Base-by-base conservation (phyloP, 1,140 invertebrate genomes). In the Brevipalpus yothersi region DNA sequence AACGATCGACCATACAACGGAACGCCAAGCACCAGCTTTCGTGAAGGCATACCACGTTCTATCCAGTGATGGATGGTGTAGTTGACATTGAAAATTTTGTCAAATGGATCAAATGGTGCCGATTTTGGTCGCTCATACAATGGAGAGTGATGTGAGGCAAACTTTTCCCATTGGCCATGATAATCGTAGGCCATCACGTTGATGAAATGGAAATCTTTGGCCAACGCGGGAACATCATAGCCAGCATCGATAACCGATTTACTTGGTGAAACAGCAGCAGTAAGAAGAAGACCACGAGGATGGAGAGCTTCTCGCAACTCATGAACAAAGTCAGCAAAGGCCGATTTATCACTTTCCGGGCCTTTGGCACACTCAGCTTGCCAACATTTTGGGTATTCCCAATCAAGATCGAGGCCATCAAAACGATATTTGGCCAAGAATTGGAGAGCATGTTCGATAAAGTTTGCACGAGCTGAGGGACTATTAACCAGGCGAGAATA, bases 101-200 rank as follows among this genome's bases (percentile, higher is more conserved):
- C 9, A 53, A 58, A 60, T 60, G 64, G 40, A 43, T 56, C 53
- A 66, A 57, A 41, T n/a, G 55, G 1, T 19, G 64, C n/a, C 51
- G 60, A 31, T 62, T 45, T 41, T 15, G 64, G 60, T 42, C 67
- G 56, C 12, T 54, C 40, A 17, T 61, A 65, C 11, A 79, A 67
- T 39, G 75, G 75, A 1, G 73, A 63, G 57, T 75, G 72, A 62
- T 75, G 73, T 69, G 60, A 70, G 4, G 73, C 72, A 17, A 61
- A 61, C 3, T 75, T 69, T 66, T 90, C 86, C 85, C 85, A 90
- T 8, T 80, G 78, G 0, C 86, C 86, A 65, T 89, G 84, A 66
- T 86, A 87, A 68, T 91, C 87, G 58, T 88, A 90, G 0, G 81
- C 80, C 84, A 90, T 88, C 0, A 89, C 79, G 1, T 83, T 84